Evolutionary conservation across 2,797 vertebrate species (phyloP), one percentile per base, ranked within the genome.

Genomic region (Mormyrus hasselquistii): DNA sequence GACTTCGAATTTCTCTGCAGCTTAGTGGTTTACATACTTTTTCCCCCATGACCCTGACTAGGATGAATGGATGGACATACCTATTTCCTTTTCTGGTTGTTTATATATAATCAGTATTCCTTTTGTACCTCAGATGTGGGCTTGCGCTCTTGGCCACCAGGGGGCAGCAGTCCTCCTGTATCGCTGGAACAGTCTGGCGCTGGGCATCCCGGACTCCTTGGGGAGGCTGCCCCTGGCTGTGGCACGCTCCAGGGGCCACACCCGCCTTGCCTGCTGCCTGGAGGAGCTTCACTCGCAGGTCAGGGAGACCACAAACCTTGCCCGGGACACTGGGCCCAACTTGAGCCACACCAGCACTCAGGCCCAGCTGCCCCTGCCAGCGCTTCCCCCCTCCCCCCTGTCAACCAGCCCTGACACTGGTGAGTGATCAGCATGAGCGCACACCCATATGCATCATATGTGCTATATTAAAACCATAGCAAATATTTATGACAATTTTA

Each of bases 121-220:
- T 87, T 53, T 41, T 34, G 47, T 9, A 2, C 2, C 16, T 6
- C 91, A 98, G 97, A 98, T 98, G 97, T 98, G 97, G 97, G 97
- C 97, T 1, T 98, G 97, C 59, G 97, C 97, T 3, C 93, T 98
- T n/a, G 97, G 97, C 16, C 97, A 98, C 93, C 93, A 96, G 90
- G 93, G 95, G 1, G 96, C 97, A 0, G 97, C 97, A 0, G 96
- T 96, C 92, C 93, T 97, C 16, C 94, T 98, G 69, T 98, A 96
- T 89, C 93, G 93, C 34, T 98, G 97, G 97, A 96, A 96, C 92
- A 92, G 94, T 53, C 92, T 91, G 0, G 97, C 97, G 0, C 92
- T 98, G 85, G 94, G 96, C 89, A 97, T 98, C 90, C 97, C 97
- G 0, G 97, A 98, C 92, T 97, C 97, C 0, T 92, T 98, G 88